Conservation (phyloP, 1,140 invertebrate species). For the Aphelinus certus region DNA sequence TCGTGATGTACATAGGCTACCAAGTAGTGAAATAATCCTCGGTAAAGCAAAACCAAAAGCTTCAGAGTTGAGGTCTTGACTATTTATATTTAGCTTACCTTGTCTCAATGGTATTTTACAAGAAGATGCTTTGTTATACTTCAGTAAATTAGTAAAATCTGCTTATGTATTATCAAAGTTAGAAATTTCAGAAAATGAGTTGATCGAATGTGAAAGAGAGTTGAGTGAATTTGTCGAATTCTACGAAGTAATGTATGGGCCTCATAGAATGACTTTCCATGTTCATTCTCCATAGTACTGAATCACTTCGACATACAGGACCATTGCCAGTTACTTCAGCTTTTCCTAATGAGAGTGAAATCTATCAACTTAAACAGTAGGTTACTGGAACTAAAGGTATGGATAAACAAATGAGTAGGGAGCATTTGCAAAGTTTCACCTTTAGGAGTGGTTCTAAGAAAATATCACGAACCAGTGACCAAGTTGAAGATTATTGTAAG, state of each 20-base stretch:
- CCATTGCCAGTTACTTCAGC: no score
- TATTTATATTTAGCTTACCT: constrained; percentile 20
- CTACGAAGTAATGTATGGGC: no score
- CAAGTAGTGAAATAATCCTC: neutral
- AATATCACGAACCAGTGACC: neutral
- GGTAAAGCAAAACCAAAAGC: neutral
- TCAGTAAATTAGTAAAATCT: no score
- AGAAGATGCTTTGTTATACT: no score
- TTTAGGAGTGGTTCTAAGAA: neutral
- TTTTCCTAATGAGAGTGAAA: constrained; percentile 19
- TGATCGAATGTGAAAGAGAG: no score
- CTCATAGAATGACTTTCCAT: no score
- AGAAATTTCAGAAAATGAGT: no score
- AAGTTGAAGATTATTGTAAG: neutral
- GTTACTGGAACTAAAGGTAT: constrained; percentile 7
- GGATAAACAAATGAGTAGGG: constrained; percentile 14
- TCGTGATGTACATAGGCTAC: neutral
- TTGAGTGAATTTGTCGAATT: no score
- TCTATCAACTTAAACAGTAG: constrained; percentile 26
- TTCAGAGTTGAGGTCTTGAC: constrained; percentile 22
- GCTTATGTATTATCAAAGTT: no score
- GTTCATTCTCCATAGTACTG: no score
- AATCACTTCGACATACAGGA: no score
- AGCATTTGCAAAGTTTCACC: constrained; percentile 7
- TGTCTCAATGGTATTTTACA: neutral